These are phyloP conservation scores for Colinus virginianus DNA, from an alignment of 2,113 vertebrate species.

Conservation along the genomic window DNA sequence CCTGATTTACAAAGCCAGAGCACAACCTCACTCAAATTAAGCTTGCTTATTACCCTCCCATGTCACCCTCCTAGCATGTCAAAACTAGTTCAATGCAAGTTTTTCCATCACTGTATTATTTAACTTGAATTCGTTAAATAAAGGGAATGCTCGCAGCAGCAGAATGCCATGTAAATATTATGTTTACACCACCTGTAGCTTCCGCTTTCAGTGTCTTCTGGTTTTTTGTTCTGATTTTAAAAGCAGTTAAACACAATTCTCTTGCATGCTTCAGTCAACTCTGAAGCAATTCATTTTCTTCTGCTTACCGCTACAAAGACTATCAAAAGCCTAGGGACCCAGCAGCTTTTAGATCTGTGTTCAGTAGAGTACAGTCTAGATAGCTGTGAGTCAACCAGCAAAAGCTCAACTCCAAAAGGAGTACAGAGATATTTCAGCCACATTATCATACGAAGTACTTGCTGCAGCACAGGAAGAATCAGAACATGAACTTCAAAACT, in stretches of 20 bases:
- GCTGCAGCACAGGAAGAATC: neutral
- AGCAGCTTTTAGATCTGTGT: neutral
- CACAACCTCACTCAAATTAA: neutral
- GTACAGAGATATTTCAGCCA: neutral
- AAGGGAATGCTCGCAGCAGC: neutral
- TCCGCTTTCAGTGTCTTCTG: neutral
- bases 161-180: neutral
- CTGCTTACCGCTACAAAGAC: neutral
- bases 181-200: neutral
- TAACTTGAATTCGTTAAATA: neutral
- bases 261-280: neutral
- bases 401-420: neutral
- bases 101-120: neutral
- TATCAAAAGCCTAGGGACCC: neutral
- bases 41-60: neutral
- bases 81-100: neutral
- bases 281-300: neutral
- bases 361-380: neutral
- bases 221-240: neutral
- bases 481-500: neutral
- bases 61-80: neutral
- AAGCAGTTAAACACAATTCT: neutral
- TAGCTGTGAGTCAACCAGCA: neutral
- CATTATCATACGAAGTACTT: neutral
- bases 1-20: neutral